Evolutionary conservation across 2,888 invertebrate genomes (phyloP).

Genomic region (Meghimatium bilineatum): DNA sequence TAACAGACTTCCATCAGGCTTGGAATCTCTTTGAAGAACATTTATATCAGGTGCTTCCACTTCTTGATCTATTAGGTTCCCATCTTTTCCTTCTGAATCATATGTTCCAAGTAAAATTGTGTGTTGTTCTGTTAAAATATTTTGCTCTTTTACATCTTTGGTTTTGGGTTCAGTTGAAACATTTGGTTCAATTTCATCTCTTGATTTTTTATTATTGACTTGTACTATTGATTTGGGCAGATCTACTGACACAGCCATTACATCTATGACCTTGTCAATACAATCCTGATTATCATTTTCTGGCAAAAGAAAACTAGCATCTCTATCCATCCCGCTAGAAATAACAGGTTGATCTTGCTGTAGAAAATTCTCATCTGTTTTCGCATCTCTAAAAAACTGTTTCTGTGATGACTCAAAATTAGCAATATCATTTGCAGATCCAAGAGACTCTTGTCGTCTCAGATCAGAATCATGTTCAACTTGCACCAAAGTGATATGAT

Average conservation of each 20-base stretch:
- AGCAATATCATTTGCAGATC: background rate
- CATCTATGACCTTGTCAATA: background rate
- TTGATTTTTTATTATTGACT: background rate
- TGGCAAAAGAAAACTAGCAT: background rate
- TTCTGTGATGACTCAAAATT: background rate
- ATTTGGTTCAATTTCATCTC: background rate
- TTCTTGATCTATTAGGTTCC: constrained; percentile 1
- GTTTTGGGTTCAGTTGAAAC: background rate
- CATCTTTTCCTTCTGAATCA: background rate
- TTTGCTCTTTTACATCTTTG: background rate
- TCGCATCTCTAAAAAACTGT: background rate
- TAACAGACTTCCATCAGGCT: background rate
- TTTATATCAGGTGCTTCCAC: constrained; percentile 5
- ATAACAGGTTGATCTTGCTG: background rate
- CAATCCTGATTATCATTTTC: background rate
- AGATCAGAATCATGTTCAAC: background rate
- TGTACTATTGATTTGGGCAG: background rate
- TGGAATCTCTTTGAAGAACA: background rate
- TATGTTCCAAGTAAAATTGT: background rate
- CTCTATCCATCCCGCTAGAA: background rate
- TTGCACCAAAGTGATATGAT: background rate
- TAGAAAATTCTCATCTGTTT: background rate
- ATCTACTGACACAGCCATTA: background rate
- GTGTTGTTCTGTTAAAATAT: background rate
- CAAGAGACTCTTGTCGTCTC: background rate